Percentiles rank a stretch among this genome's conserved stretches.
phyloP scores from a whole-genome alignment of 30 jellyfish, hydroid and myxozoan species.

The Chrysaora quinquecirrha region DNA sequence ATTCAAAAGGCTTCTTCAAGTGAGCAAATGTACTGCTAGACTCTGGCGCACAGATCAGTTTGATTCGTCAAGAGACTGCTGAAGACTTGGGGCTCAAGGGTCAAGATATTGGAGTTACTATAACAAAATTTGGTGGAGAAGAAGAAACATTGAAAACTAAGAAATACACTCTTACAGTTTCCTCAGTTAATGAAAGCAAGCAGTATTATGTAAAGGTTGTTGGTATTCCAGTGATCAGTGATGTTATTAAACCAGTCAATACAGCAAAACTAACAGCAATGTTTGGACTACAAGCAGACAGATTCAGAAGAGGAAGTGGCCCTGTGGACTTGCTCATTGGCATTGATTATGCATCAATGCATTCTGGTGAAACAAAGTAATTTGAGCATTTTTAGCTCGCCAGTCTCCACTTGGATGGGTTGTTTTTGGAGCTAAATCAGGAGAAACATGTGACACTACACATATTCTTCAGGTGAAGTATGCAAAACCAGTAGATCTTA shows the following conservation, averaged over 20 bases:
- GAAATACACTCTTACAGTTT: slow-evolving; percentile 39
- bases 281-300: slow-evolving; percentile 30
- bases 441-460: slow-evolving; percentile 26
- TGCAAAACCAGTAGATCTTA: slow-evolving; percentile 57
- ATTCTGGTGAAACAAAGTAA: slow-evolving; percentile 57
- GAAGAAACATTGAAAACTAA: slow-evolving; percentile 62
- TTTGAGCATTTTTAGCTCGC: slow-evolving; percentile 66
- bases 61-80: slow-evolving; percentile 65
- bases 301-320: slow-evolving; percentile 44
- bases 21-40: slow-evolving; percentile 66
- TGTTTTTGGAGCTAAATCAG: slow-evolving; percentile 56
- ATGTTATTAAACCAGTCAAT: slow-evolving; percentile 33
- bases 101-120: slow-evolving; percentile 36
- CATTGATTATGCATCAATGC: slow-evolving; percentile 68
- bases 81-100: slow-evolving; percentile 59
- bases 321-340: slow-evolving; percentile 70
- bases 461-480: slow-evolving; percentile 53
- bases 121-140: slow-evolving; percentile 69
- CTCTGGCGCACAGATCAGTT: slow-evolving; percentile 66
- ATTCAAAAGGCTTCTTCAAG: slow-evolving; percentile 56
- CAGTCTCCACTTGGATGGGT: slow-evolving; percentile 79
- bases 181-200: slow-evolving; percentile 35
- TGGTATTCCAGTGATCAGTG: slow-evolving; percentile 63
- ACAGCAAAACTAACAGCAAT: slow-evolving; percentile 26
- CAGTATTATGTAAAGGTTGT: slow-evolving; percentile 47